phyloP scores from a whole-genome alignment of 1,140 invertebrate genomes.

The Brachionus calyciflorus region DNA sequence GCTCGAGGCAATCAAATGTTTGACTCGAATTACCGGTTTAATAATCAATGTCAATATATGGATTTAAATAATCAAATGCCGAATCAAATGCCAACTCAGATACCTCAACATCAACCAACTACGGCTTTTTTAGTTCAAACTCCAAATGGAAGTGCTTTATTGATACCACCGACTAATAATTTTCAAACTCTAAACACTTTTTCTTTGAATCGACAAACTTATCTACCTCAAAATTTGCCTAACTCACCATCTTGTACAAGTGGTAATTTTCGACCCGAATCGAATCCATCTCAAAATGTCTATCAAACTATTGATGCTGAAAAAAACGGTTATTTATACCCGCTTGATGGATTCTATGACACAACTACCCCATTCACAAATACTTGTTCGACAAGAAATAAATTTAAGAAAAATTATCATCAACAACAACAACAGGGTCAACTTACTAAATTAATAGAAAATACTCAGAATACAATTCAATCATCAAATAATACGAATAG shows the following conservation, averaged over 20 bases:
- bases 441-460: constrained; percentile 14
- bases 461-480: not conserved
- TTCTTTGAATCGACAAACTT: constrained; percentile 12
- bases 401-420: constrained; percentile 7
- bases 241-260: not conserved
- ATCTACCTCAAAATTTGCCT: not conserved
- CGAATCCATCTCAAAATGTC: constrained; percentile 41
- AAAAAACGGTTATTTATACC: constrained; percentile 22
- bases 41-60: not conserved
- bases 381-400: constrained; percentile 17
- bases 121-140: constrained; percentile 41
- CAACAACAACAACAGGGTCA: constrained; percentile 8
- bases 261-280: constrained; percentile 19
- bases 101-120: not conserved
- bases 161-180: constrained; percentile 34
- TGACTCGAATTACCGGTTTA: not conserved
- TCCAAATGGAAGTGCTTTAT: constrained; percentile 12
- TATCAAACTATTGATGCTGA: constrained; percentile 45
- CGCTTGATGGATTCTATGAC: constrained; percentile 23
- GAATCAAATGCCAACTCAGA: not conserved
- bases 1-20: not conserved
- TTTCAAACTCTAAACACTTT: constrained; percentile 15
- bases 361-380: constrained; percentile 1
- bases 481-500: not conserved
- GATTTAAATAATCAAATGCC: not conserved